Evolutionary conservation across 1,140 invertebrate species (phyloP).

Genomic region (Trichomalopsis sarcophagae): DNA sequence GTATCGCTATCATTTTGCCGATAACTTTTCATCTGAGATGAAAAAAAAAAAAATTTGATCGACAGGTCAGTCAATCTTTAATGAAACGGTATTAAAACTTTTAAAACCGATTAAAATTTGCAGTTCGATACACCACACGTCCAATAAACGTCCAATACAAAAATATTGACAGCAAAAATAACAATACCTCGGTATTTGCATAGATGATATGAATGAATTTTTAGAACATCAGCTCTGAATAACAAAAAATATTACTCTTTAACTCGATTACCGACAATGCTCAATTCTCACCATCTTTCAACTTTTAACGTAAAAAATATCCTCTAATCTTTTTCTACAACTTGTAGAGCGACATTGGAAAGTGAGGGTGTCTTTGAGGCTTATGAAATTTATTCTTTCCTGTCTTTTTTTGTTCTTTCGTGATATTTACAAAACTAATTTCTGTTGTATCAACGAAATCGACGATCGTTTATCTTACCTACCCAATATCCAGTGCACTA

Average conservation of each 20-base stretch:
- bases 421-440: slow-evolving; percentile 50
- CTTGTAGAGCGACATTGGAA: neutral
- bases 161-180: neutral
- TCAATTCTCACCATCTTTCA: neutral
- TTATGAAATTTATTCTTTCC: slow-evolving; percentile 6
- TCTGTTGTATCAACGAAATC: slow-evolving; percentile 37
- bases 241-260: neutral
- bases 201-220: slow-evolving; percentile 22
- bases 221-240: neutral
- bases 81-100: neutral
- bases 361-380: neutral
- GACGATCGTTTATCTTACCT: slow-evolving; percentile 32
- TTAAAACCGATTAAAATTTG: neutral
- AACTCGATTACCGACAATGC: neutral
- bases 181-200: neutral
- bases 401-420: slow-evolving; percentile 7
- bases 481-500: slow-evolving; percentile 5
- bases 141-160: slow-evolving; percentile 8
- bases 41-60: slow-evolving; percentile 10
- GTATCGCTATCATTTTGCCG: slow-evolving; percentile 11
- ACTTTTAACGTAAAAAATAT: neutral
- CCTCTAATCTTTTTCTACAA: neutral
- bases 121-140: neutral
- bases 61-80: neutral
- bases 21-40: slow-evolving; percentile 1